These are phyloP conservation scores for Podilymbus podiceps DNA, from an alignment of 2,113 vertebrate genomes.

Conservation along the genomic window DNA sequence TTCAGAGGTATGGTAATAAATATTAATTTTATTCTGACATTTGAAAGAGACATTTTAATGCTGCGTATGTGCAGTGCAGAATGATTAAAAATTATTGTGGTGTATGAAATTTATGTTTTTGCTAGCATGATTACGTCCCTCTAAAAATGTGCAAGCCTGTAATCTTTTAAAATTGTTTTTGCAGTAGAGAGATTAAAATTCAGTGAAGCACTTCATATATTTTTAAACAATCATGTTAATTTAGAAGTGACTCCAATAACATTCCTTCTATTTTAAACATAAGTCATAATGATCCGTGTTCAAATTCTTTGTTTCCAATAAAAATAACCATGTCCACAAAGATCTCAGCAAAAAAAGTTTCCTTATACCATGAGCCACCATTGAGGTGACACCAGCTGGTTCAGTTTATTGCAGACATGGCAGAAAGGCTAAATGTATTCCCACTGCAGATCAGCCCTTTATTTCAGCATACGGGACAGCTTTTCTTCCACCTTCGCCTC, in stretches of 20 bases:
- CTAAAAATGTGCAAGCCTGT: slow-evolving; percentile 72
- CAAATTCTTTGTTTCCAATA: background rate
- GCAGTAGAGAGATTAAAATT: slow-evolving; percentile 74
- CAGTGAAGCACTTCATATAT: slow-evolving; percentile 66
- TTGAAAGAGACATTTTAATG: slow-evolving; percentile 74
- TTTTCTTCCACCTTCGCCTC: background rate
- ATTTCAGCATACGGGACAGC: background rate
- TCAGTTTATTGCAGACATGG: background rate
- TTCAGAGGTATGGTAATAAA: slow-evolving; percentile 74
- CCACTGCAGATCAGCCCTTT: background rate
- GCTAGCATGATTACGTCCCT: slow-evolving; percentile 69
- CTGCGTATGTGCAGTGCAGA: slow-evolving; percentile 53
- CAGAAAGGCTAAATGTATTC: background rate
- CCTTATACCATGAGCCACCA: background rate
- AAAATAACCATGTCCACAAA: background rate
- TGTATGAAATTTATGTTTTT: slow-evolving; percentile 76
- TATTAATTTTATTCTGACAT: slow-evolving; percentile 81
- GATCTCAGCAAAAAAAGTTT: background rate
- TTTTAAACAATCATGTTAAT: slow-evolving; percentile 64
- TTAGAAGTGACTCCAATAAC: slow-evolving; percentile 53
- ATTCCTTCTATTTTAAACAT: slow-evolving; percentile 55
- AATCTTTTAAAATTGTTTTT: slow-evolving; percentile 76
- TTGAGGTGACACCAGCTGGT: background rate
- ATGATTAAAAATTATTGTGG: slow-evolving; percentile 78
- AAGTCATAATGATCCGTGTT: background rate